Conservation (phyloP, 35 echinoderm and acorn worm species). For the Ptychodera flava region DNA sequence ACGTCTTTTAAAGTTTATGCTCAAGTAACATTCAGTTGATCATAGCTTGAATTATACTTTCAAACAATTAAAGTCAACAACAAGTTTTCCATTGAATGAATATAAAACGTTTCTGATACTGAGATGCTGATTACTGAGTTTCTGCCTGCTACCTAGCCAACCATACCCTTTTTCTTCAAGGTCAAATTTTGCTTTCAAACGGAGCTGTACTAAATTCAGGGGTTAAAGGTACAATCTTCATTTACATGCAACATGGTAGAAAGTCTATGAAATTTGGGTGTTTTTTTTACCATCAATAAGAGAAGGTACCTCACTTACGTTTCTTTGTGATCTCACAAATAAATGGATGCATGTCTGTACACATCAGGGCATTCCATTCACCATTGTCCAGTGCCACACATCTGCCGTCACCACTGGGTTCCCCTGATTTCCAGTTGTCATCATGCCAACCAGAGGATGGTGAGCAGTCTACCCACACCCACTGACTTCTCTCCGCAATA, state of each 20-base stretch:
- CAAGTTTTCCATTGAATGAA: too few species aligned
- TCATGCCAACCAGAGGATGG: neutral
- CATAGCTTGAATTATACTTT: too few species aligned
- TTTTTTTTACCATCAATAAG: too few species aligned
- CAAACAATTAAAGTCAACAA: too few species aligned
- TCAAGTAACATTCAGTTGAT: too few species aligned
- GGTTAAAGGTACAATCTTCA: neutral
- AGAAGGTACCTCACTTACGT: too few species aligned
- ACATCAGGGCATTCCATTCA: neutral
- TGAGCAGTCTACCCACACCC: neutral
- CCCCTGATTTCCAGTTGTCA: neutral
- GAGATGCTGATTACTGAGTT: neutral
- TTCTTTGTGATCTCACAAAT: neutral
- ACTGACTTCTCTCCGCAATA: neutral
- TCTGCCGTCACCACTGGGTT: neutral
- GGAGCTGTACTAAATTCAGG: neutral
- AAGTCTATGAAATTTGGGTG: too few species aligned
- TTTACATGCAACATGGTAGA: neutral
- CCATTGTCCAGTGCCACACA: neutral
- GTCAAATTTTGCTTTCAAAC: neutral
- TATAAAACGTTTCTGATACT: too few species aligned
- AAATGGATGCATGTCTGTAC: neutral
- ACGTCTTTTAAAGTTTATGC: too few species aligned
- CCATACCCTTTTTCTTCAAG: neutral
- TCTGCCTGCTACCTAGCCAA: neutral